A percentile compares a stretch with the other conserved stretches of the same genome.
These are phyloP conservation scores for Monomorium pharaonis DNA, from an alignment of 1,140 invertebrate species.

Conservation along the genomic window DNA sequence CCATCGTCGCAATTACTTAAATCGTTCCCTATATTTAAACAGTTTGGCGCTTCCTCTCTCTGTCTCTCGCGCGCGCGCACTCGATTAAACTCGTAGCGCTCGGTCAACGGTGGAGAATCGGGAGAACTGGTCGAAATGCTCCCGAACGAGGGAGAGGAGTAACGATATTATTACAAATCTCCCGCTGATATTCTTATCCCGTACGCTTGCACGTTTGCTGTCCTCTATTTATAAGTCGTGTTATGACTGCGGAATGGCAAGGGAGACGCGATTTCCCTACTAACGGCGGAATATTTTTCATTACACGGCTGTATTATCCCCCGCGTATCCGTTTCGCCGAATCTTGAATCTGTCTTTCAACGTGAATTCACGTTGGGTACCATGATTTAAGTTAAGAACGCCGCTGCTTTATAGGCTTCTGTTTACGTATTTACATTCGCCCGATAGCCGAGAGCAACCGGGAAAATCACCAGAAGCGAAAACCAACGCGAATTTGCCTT, in stretches of 20 bases:
- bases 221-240: slow-evolving; percentile 32
- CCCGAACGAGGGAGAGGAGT: background rate
- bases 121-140: background rate
- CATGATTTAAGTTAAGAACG: background rate
- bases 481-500: slow-evolving; percentile 15
- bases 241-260: background rate
- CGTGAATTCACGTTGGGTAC: background rate
- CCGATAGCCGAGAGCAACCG: background rate
- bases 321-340: too few relatives aligned
- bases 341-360: background rate
- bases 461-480: background rate
- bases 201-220: slow-evolving; percentile 4
- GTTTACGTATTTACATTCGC: background rate
- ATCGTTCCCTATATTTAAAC: background rate
- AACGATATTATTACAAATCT: slow-evolving; percentile 25
- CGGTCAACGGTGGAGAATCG: background rate
- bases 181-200: slow-evolving; percentile 15
- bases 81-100: background rate
- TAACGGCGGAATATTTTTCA: background rate
- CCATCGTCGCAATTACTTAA: background rate
- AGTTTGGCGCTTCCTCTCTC: background rate
- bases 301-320: background rate
- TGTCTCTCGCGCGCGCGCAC: too few relatives aligned
- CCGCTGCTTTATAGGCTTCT: background rate
- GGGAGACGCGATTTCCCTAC: slow-evolving; percentile 12